Evolutionary conservation across 2,797 vertebrate genomes (phyloP).

Genomic region (Babyrousa celebensis): DNA sequence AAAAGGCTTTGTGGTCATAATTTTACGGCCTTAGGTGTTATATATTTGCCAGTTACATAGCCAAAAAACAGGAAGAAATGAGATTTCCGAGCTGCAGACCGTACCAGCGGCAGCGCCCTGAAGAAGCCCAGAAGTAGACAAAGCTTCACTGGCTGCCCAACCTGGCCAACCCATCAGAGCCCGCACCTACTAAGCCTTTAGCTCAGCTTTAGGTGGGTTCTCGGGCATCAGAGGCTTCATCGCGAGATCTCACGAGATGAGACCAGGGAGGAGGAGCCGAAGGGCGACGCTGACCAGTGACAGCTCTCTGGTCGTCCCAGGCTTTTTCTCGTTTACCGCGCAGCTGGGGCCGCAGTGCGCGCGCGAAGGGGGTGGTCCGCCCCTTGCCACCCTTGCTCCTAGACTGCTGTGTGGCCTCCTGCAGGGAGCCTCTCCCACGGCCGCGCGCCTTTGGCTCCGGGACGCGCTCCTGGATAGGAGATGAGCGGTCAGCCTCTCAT

Average conservation of each 20-base stretch:
- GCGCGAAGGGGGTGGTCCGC: background rate
- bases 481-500: background rate
- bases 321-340: accelerated
- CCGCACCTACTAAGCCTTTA: accelerated
- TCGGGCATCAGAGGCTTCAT: background rate
- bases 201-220: background rate
- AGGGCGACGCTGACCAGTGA: background rate
- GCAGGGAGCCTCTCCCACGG: accelerated
- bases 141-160: no score
- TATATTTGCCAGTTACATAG: no score
- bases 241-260: constrained; percentile 47
- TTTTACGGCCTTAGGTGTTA: no score
- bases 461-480: background rate
- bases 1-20: no score
- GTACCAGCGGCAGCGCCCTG: background rate
- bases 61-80: no score
- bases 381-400: accelerated
- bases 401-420: background rate
- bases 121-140: background rate
- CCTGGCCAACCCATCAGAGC: accelerated
- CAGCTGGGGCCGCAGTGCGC: accelerated
- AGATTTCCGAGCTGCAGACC: background rate
- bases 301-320: background rate
- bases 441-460: background rate
- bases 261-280: background rate